Conservation (phyloP, 2,888 invertebrate species). For the Epiblema foenella region DNA sequence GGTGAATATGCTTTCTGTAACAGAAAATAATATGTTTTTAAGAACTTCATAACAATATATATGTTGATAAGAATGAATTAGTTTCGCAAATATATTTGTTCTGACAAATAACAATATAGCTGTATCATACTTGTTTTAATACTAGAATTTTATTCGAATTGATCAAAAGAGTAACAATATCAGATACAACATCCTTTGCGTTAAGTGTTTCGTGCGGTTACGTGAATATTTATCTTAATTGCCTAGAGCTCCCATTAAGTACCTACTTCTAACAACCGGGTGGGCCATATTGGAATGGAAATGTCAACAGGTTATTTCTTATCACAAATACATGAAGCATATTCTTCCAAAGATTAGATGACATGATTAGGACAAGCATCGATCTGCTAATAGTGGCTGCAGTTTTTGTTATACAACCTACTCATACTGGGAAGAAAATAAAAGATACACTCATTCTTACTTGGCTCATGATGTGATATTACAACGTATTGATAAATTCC, state of each 20-base stretch:
- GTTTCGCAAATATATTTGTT: background rate
- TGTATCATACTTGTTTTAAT: background rate
- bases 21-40: slow-evolving; percentile 22
- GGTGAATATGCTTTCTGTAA: slow-evolving; percentile 52
- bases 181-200: background rate
- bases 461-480: slow-evolving; percentile 61
- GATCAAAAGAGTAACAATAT: slow-evolving; percentile 8
- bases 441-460: slow-evolving; percentile 55
- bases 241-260: slow-evolving; percentile 47
- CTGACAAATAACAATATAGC: background rate
- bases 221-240: slow-evolving; percentile 42
- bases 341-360: slow-evolving; percentile 12
- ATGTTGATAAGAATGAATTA: background rate
- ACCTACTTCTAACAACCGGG: slow-evolving; percentile 56
- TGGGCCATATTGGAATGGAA: slow-evolving; percentile 80
- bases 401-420: slow-evolving; percentile 43
- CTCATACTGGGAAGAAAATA: slow-evolving; percentile 18
- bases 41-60: background rate
- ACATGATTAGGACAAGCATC: slow-evolving; percentile 35
- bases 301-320: slow-evolving; percentile 61
- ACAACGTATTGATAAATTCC: slow-evolving; percentile 24
- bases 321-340: slow-evolving; percentile 40
- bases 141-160: slow-evolving; percentile 9
- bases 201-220: slow-evolving; percentile 27
- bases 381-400: slow-evolving; percentile 44